A percentile compares a stretch with the other conserved stretches of the same genome.
Evolutionary conservation across 92 coral and sea anemone species (phyloP).

Genomic region (Phenganax marumi): DNA sequence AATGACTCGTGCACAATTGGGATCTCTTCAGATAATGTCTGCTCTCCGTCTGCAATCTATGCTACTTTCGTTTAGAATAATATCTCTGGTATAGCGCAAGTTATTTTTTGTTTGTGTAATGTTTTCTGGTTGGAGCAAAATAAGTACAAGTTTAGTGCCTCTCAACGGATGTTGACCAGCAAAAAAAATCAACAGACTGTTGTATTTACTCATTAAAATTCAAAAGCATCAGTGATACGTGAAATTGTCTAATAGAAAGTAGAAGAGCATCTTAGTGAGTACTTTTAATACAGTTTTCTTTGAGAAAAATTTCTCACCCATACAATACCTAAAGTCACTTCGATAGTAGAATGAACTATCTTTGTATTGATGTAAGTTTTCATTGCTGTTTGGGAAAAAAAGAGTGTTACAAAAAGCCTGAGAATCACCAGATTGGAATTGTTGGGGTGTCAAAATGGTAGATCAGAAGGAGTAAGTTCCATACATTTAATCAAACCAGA

Average conservation of each 20-base stretch:
- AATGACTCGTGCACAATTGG: neutral
- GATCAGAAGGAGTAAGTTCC: too few species aligned
- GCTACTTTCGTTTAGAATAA: too few species aligned
- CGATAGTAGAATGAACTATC: constrained; percentile 23
- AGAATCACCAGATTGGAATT: neutral
- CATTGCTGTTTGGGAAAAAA: neutral
- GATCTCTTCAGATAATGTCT: neutral
- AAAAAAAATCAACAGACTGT: neutral
- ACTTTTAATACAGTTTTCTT: too few species aligned
- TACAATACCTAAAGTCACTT: constrained; percentile 1
- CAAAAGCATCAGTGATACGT: neutral
- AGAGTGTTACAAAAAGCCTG: neutral
- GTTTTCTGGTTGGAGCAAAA: neutral
- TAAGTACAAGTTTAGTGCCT: too few species aligned
- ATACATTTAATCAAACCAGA: too few species aligned
- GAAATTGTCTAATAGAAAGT: too few species aligned
- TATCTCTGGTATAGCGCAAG: too few species aligned
- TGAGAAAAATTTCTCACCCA: neutral
- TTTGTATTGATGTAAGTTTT: constrained; percentile 9
- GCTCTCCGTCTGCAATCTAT: too few species aligned
- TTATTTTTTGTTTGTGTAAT: neutral
- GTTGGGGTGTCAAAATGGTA: neutral
- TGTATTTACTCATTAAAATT: neutral
- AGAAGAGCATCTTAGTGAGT: too few species aligned
- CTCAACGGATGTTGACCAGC: too few species aligned